These are phyloP conservation scores for Thunnus albacares DNA, from an alignment of 2,797 vertebrate species.

Conservation along the genomic window DNA sequence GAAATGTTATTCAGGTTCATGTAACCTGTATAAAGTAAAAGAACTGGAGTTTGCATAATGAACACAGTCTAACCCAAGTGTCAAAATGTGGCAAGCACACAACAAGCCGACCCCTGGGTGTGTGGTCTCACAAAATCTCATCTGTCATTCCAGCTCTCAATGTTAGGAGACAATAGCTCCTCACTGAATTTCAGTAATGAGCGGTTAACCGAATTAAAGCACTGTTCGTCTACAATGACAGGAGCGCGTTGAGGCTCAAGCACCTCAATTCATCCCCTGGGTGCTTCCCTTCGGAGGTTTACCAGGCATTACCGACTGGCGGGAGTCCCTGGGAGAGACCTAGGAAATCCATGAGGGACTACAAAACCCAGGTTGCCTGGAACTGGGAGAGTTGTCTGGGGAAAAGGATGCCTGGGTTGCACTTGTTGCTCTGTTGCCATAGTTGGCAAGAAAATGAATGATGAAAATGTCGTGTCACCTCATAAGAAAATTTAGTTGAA, in stretches of 20 bases:
- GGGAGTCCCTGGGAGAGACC: constrained; percentile 7
- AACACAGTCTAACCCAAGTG: not conserved
- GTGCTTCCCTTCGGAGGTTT: constrained; percentile 13
- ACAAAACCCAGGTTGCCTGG: constrained; percentile 31
- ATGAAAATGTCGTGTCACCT: not conserved
- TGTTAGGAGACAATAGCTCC: constrained; percentile 24
- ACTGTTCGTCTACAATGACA: not conserved
- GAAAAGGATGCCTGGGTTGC: constrained; percentile 19
- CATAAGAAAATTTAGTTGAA: not conserved
- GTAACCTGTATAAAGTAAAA: not conserved
- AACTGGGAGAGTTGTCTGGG: constrained; percentile 10
- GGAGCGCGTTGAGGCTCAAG: constrained; percentile 1
- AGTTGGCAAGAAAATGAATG: constrained; percentile 2
- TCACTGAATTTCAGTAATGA: constrained; percentile 8
- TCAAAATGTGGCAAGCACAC: constrained; percentile 21
- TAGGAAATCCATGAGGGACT: constrained; percentile 18
- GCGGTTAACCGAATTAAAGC: constrained; percentile 8
- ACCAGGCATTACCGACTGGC: not conserved
- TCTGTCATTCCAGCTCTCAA: constrained; percentile 42
- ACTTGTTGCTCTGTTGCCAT: constrained; percentile 33
- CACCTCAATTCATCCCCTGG: constrained; percentile 21
- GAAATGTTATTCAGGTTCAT: not conserved
- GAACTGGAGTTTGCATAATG: not conserved
- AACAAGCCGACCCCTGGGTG: constrained; percentile 31
- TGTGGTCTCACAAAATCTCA: constrained; percentile 33